Evolutionary conservation across 2,113 vertebrate species (phyloP), one percentile per base, ranked within the genome.

Genomic region (Labrus mixtus): DNA sequence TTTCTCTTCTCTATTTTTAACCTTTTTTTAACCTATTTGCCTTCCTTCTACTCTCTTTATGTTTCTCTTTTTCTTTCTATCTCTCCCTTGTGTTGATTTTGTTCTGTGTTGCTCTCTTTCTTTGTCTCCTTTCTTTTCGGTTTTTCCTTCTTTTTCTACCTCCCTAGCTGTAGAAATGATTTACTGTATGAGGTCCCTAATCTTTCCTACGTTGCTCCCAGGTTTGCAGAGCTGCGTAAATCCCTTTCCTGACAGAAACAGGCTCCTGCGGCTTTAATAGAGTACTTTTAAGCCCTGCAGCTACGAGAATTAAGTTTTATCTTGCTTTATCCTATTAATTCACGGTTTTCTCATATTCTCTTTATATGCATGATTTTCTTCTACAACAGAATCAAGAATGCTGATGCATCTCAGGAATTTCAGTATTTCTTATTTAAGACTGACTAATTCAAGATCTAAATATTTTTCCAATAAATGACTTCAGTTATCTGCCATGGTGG

Each of bases 81-180:
- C 17, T 43, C 65, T 74, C 58, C 51, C 70, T 4, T 33, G 43
- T 86, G 48, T 83, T 80, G 75, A 61, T 46, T 46, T 11, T 57
- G 39, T 39, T 53, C 68, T 41, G 13, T 46, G 46, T 58, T 73
- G 46, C 50, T 62, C 76, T 59, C 80, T 33, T 69, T 41, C 73
- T 84, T 76, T 87, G 68, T 87, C 65, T 87, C 8, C 59, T 82
- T 74, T 80, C 55, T 67, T 87, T 73, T 84, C 0, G 36, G 22
- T 1, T 61, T 45, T 64, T 80, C 39, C 56, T 45, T 62, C 82
- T 70, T 73, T 29, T 73, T 87, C 68, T 63, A 8, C 56, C 36
- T 53, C 68, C 76, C 79, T 57, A n/a, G 56, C 81, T 37, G 13
- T 75, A 87, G 93, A 81, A 91, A 93, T 93, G 81, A 93, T 93